Conservation (phyloP, 2,113 vertebrate genomes). For the Trichomycterus rosablanca region DNA sequence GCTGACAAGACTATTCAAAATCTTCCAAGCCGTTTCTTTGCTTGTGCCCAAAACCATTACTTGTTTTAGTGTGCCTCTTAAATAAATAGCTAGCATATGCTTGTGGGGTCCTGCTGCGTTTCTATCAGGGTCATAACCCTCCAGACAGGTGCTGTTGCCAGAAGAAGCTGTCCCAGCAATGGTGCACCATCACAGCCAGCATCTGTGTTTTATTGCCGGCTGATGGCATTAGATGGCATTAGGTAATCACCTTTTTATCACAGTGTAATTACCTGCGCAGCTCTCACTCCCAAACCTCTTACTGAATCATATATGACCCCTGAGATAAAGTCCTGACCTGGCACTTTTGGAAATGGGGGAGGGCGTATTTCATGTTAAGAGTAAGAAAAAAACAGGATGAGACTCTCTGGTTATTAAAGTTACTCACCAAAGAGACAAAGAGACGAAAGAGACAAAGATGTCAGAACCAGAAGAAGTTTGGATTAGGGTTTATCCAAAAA, state of each 20-base stretch:
- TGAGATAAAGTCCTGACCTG: constrained; percentile 48
- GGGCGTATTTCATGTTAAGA: background rate
- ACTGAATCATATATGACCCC: constrained; percentile 63
- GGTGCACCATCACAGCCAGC: constrained; percentile 68
- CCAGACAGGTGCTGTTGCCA: constrained; percentile 45
- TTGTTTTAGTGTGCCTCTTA: constrained; percentile 50
- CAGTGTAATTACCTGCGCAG: constrained; percentile 75
- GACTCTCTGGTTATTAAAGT: no score
- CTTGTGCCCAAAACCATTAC: constrained; percentile 17
- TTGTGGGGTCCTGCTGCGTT: constrained; percentile 35
- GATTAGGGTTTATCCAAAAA: no score
- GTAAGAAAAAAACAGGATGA: no score
- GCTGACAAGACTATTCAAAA: constrained; percentile 57
- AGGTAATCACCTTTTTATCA: constrained; percentile 80
- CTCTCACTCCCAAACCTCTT: constrained; percentile 60
- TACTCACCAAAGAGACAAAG: no score
- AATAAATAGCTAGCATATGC: constrained; percentile 53
- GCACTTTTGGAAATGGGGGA: background rate
- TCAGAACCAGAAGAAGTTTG: no score
- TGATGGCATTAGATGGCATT: constrained; percentile 74
- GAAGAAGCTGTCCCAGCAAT: constrained; percentile 56
- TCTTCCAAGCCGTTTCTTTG: constrained; percentile 37
- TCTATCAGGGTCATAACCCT: constrained; percentile 57
- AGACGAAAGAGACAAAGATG: no score
- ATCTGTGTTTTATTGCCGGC: constrained; percentile 75